These are phyloP conservation scores for Orbicella faveolata DNA, from an alignment of 64 coral and sea anemone genomes.

Conservation along the genomic window DNA sequence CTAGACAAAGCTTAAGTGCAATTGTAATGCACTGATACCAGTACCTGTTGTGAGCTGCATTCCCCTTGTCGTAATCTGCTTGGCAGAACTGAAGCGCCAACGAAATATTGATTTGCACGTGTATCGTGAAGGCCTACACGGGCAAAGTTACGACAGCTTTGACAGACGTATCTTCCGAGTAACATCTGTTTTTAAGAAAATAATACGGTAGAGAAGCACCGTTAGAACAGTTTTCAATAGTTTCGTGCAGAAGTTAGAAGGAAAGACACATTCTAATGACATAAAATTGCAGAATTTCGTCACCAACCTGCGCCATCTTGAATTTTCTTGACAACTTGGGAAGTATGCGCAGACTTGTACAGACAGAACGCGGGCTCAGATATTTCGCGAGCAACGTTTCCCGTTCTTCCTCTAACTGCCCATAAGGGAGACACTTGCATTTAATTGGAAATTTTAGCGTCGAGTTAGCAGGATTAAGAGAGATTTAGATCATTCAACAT, in stretches of 20 bases:
- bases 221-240: not conserved
- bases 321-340: not conserved
- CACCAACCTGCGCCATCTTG: slow-evolving; percentile 95
- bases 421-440: too few species aligned
- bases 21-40: not conserved
- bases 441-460: too few species aligned
- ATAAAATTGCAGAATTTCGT: slow-evolving; percentile 2
- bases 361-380: slow-evolving; percentile 34
- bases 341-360: slow-evolving; percentile 32
- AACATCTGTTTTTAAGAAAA: slow-evolving; percentile 57
- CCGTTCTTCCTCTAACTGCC: too few species aligned
- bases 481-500: slow-evolving; percentile 38
- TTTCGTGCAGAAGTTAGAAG: not conserved
- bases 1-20: not conserved
- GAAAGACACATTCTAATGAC: not conserved
- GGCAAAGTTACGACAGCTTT: slow-evolving; percentile 74
- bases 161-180: slow-evolving; percentile 70
- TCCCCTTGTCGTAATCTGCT: slow-evolving; percentile 29
- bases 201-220: too few species aligned
- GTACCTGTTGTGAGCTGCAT: slow-evolving; percentile 30
- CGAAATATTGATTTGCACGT: slow-evolving; percentile 65
- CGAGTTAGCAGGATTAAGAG: too few species aligned
- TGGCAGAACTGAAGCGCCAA: not conserved
- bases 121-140: slow-evolving; percentile 44
- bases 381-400: too few species aligned